phyloP scores from a whole-genome alignment of 2,888 invertebrate species.

The Pammene fasciana region DNA sequence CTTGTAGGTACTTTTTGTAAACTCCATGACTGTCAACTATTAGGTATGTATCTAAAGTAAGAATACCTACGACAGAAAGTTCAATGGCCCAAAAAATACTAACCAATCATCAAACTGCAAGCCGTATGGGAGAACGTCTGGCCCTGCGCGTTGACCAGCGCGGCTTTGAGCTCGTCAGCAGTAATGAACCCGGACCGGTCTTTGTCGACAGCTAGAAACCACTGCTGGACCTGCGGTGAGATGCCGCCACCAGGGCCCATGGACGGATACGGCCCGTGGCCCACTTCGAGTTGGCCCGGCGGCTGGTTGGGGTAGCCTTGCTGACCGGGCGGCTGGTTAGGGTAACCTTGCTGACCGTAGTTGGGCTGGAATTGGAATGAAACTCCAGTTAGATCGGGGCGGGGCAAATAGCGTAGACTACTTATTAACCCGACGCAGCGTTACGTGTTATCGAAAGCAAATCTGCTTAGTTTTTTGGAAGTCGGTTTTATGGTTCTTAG shows the following conservation, averaged over 20 bases:
- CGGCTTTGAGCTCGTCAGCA: conserved; percentile 89
- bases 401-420: too few species aligned
- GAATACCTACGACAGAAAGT: too few species aligned
- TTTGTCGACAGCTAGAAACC: conserved; percentile 92
- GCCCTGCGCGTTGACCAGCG: conserved; percentile 93
- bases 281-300: conserved; percentile 66
- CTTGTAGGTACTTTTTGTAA: too few species aligned
- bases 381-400: neutral
- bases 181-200: conserved; percentile 93
- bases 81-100: conserved; percentile 42
- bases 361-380: conserved; percentile 44
- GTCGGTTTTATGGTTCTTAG: too few species aligned
- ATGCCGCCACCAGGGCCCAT: conserved; percentile 79
- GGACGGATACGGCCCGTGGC: conserved; percentile 78
- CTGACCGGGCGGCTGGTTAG: conserved; percentile 47
- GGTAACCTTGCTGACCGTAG: conserved; percentile 45
- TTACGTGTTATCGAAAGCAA: too few species aligned
- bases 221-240: conserved; percentile 90
- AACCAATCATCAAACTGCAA: conserved; percentile 94
- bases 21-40: too few species aligned
- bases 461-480: too few species aligned
- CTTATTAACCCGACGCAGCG: too few species aligned
- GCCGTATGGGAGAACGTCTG: conserved; percentile 91
- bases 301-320: conserved; percentile 49
- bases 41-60: too few species aligned